Percentiles rank a stretch among this genome's conserved stretches.
phyloP scores from a whole-genome alignment of 2,797 vertebrate species.

The Erithacus rubecula region DNA sequence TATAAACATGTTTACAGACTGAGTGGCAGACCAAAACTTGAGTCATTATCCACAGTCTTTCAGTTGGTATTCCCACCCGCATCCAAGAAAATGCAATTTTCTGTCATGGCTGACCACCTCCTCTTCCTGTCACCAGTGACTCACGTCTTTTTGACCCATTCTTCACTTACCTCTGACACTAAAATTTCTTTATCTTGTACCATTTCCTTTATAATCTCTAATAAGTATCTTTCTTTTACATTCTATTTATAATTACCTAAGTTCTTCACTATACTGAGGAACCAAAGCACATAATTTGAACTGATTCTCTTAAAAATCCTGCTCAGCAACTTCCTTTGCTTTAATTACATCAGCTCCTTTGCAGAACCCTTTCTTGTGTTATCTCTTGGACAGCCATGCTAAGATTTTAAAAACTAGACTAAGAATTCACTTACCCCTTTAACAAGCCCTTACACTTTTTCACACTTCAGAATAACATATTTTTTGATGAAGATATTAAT shows the following conservation, averaged over 20 bases:
- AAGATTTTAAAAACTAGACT: not conserved
- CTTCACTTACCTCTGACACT: not conserved
- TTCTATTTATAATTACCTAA: not conserved
- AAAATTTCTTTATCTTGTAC: not conserved
- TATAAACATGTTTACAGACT: not conserved
- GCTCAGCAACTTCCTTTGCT: not conserved
- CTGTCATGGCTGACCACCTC: not conserved
- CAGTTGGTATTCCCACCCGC: not conserved
- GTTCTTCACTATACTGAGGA: not conserved
- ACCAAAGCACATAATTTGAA: not conserved
- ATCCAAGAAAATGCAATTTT: not conserved
- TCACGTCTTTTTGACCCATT: not conserved
- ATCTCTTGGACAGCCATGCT: not conserved
- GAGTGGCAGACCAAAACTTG: constrained; percentile 23
- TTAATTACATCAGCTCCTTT: not conserved
- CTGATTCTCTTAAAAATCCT: not conserved
- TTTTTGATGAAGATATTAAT: not conserved
- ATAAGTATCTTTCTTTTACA: not conserved
- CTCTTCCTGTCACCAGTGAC: not conserved
- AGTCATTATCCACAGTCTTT: constrained; percentile 47
- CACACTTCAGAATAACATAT: not conserved
- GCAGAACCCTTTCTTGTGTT: not conserved
- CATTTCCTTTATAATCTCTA: not conserved
- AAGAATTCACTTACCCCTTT: not conserved
- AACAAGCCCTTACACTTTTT: not conserved